phyloP scores from a whole-genome alignment of 2,797 vertebrate species.

The Astyanax mexicanus region DNA sequence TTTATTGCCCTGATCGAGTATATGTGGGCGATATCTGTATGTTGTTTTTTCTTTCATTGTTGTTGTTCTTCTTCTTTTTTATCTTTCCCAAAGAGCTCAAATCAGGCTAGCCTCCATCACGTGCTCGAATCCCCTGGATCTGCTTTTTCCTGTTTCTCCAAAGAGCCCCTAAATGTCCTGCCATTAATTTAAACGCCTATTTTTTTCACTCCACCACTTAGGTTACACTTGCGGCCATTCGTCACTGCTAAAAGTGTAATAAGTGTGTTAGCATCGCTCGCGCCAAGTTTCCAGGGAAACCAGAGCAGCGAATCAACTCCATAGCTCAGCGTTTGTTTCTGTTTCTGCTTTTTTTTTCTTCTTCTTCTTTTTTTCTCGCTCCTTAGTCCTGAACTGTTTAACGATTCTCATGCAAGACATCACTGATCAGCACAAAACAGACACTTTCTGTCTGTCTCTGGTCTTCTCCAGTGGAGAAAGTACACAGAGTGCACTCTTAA shows the following conservation, averaged over 20 bases:
- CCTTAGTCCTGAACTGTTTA: not conserved
- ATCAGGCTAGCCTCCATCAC: not conserved
- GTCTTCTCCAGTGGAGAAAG: not conserved
- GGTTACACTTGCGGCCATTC: slow-evolving; percentile 40
- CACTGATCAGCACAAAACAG: not conserved
- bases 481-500: not conserved
- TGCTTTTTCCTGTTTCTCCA: not conserved
- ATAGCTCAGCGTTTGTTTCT: slow-evolving; percentile 13
- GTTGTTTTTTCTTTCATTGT: not conserved
- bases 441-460: not conserved
- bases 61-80: not conserved
- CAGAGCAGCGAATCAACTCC: slow-evolving; percentile 43
- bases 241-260: slow-evolving; percentile 37
- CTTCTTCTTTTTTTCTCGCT: not conserved
- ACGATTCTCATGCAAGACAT: not conserved
- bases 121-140: not conserved
- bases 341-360: not conserved
- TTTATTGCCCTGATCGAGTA: slow-evolving; percentile 24
- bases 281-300: slow-evolving; percentile 64
- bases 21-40: not conserved
- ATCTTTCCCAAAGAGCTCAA: not conserved
- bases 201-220: slow-evolving; percentile 5
- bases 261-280: slow-evolving; percentile 52
- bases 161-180: slow-evolving; percentile 12
- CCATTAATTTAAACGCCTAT: slow-evolving; percentile 23